Conservation (phyloP, 1,140 invertebrate species). For the Platyura marginata region DNA sequence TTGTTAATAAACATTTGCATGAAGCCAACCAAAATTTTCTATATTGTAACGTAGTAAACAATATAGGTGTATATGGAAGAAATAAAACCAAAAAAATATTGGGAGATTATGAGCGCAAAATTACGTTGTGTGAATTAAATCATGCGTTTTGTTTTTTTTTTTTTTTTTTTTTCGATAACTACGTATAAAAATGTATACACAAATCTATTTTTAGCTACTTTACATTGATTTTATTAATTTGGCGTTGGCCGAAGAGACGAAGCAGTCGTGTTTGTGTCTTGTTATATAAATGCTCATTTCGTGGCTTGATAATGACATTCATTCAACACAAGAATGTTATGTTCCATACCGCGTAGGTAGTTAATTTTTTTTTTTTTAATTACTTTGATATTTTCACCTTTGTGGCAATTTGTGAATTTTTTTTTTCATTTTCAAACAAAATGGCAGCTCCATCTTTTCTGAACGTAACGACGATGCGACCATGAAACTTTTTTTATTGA, state of each 20-base stretch:
- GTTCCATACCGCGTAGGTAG: neutral
- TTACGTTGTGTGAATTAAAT: no score
- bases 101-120: no score
- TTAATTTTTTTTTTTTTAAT: neutral
- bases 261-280: neutral
- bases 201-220: no score
- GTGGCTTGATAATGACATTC: no score
- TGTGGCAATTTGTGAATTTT: neutral
- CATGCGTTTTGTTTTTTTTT: neutral
- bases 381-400: neutral
- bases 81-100: neutral
- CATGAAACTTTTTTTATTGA: neutral
- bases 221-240: no score
- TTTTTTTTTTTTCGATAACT: neutral
- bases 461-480: neutral
- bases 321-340: neutral
- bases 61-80: no score
- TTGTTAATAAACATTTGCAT: neutral
- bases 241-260: no score
- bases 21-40: neutral
- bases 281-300: neutral
- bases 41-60: no score
- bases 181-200: no score
- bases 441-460: neutral
- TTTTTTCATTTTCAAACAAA: neutral